These are phyloP conservation scores for Danaus chrysippus DNA, from an alignment of 2,888 invertebrate species.

Conservation along the genomic window DNA sequence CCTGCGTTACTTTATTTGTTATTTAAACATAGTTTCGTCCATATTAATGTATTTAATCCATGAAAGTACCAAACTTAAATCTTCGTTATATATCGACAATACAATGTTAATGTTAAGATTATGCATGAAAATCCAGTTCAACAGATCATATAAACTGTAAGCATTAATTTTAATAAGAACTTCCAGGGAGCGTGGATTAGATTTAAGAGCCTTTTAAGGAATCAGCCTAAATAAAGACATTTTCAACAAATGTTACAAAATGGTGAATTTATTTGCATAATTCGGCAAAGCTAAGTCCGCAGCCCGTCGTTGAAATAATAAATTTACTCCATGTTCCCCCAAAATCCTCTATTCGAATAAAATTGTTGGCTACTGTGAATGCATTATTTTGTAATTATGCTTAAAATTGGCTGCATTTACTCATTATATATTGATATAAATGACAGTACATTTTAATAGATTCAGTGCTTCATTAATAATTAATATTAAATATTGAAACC, in stretches of 20 bases:
- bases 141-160: neutral
- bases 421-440: constrained; percentile 4
- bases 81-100: no score
- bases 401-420: no score
- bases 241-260: constrained; percentile 77
- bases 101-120: no score
- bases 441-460: no score
- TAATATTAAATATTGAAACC: no score
- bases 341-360: constrained; percentile 65
- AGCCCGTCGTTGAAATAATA: constrained; percentile 70
- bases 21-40: neutral
- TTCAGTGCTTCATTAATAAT: no score
- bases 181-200: constrained; percentile 64
- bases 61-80: no score
- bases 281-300: constrained; percentile 75
- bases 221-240: constrained; percentile 75
- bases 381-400: constrained; percentile 25
- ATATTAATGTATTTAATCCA: neutral
- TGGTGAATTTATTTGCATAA: constrained; percentile 79
- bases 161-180: constrained; percentile 49
- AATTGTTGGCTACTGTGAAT: constrained; percentile 68
- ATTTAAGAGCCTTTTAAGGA: constrained; percentile 68
- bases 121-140: neutral
- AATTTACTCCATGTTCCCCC: constrained; percentile 71
- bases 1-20: constrained; percentile 15